Evolutionary conservation across 2,888 invertebrate species (phyloP), one percentile per base, ranked within the genome.

Genomic region (Drosophila hamatofila): DNA sequence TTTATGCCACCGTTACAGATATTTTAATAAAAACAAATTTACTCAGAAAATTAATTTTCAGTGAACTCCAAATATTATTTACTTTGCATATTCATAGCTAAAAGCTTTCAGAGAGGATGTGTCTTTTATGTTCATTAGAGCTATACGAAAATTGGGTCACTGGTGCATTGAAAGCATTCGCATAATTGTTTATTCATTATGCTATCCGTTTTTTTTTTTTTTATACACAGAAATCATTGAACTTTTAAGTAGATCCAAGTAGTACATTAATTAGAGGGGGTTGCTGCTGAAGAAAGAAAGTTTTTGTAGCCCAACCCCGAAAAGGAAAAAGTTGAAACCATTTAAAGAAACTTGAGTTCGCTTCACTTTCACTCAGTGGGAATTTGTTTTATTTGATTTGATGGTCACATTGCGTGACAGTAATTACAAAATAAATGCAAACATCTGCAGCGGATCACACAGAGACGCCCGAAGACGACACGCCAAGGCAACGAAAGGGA

Each of bases 341-440:
- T 58, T 57, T 60, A 56, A 59, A 46, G 66, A 64, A 55, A 68
- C 63, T 63, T 60, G 52, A 71, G 62, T 74, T 66, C 41, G 35
- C 62, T 39, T 64, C 62, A 71, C 79, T 82, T 72, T 76, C 72
- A 64, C 64, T 68, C 46, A 57, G 63, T 46, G 63, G 56, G 65
- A 67, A 59, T 69, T 69, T 74, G 72, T 78, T 79, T 87, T 78
- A 90, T 86, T 88, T 89, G 79, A 80, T 86, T 84, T 91, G 90
- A 91, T 88, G 89, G 88, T 86, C 91, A 88, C 91, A 92, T 92
- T 90, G 92, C 92, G 91, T 92, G 91, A 91, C 92, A 92, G 86
- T 91, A 92, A 91, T 92, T 92, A 91, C 90, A 85, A 80, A 90
- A 85, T 91, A 90, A 92, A 91, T 91, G 91, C 90, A 91, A 92